phyloP scores from a whole-genome alignment of 2,888 invertebrate genomes.

The Heliconius charithonia region DNA sequence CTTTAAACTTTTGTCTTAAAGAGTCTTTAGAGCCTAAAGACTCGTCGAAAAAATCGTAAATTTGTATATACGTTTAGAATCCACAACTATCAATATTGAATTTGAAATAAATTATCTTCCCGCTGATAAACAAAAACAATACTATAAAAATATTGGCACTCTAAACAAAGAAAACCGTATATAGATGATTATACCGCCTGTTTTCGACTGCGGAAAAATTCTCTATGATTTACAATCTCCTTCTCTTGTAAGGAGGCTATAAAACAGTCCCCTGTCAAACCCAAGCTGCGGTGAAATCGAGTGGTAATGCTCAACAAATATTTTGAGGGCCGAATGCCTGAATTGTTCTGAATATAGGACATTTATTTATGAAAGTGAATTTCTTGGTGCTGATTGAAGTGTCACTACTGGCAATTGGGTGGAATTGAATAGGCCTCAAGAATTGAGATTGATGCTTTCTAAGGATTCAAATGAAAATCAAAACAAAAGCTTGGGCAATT shows the following conservation, averaged over 20 bases:
- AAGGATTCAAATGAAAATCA: conserved; percentile 31
- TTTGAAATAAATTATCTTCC: no score
- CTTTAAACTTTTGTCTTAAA: no score
- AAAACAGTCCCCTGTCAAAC: conserved; percentile 76
- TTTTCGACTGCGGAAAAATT: conserved; percentile 61
- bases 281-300: conserved; percentile 65
- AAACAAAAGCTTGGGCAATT: conserved; percentile 25
- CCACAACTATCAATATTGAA: no score
- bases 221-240: conserved; percentile 70
- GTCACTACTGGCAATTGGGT: conserved; percentile 37
- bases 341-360: conserved; percentile 41
- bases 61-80: no score
- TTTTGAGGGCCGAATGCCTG: conserved; percentile 56
- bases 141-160: neutral
- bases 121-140: no score
- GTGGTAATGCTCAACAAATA: conserved; percentile 72
- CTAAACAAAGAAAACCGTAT: conserved; percentile 25
- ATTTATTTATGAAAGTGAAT: conserved; percentile 42
- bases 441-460: conserved; percentile 36
- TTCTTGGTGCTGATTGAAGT: conserved; percentile 38
- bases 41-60: no score
- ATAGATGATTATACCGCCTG: conserved; percentile 40
- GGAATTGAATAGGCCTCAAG: conserved; percentile 19
- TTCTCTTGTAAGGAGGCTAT: conserved; percentile 70
- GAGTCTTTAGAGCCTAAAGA: no score